Conservation (phyloP, 2,797 vertebrate species). For the Coracias cyanogaster region DNA sequence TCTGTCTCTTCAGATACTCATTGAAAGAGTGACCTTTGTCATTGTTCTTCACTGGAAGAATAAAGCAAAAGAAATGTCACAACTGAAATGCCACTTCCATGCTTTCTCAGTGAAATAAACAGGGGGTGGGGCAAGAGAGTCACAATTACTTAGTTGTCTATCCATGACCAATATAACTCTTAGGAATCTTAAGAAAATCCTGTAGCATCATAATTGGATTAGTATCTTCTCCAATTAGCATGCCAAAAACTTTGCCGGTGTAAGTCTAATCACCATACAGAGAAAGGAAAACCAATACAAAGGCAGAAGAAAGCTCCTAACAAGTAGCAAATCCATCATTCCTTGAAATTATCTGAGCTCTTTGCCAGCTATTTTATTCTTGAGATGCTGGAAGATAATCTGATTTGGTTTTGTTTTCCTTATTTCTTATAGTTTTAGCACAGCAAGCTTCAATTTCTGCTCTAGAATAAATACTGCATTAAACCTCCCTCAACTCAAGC, state of each 20-base stretch:
- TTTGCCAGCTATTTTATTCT: background rate
- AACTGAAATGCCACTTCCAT: background rate
- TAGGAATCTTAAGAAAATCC: background rate
- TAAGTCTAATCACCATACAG: background rate
- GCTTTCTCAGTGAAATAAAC: background rate
- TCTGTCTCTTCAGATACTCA: background rate
- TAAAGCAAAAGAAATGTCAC: slow-evolving; percentile 13
- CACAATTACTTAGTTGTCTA: background rate
- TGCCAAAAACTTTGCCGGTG: background rate
- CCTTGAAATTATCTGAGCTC: background rate
- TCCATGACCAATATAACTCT: background rate
- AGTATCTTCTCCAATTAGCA: background rate
- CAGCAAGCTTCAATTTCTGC: background rate
- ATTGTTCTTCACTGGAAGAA: background rate
- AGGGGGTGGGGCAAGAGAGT: background rate
- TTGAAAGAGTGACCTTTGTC: background rate
- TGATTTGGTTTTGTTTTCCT: background rate
- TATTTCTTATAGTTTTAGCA: background rate
- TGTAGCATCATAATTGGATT: slow-evolving; percentile 8
- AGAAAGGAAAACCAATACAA: background rate
- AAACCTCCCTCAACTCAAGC: background rate
- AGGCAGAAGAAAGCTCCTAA: background rate
- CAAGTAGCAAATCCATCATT: background rate
- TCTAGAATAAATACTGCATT: background rate
- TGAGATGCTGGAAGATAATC: background rate